Conservation (phyloP, 2,888 invertebrate species). For the Heliconius cydno region DNA sequence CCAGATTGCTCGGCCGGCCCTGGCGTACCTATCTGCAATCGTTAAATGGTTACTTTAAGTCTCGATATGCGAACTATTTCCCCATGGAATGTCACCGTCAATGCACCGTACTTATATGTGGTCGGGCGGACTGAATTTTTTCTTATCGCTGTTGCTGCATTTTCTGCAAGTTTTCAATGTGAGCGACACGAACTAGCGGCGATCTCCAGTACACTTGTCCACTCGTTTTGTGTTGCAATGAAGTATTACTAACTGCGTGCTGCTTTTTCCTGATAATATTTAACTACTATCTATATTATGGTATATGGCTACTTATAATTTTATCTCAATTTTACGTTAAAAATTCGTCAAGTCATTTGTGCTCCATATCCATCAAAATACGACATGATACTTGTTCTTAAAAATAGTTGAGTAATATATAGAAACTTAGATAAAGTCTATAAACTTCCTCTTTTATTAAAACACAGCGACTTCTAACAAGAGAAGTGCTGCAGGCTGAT, state of each 20-base stretch:
- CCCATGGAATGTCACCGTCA: slow-evolving; percentile 79
- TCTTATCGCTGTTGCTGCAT: slow-evolving; percentile 82
- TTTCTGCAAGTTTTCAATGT: slow-evolving; percentile 81
- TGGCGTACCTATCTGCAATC: slow-evolving; percentile 81
- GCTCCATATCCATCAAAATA: no score
- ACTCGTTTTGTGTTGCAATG: slow-evolving; percentile 53
- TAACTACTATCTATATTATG: not conserved
- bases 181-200: slow-evolving; percentile 61
- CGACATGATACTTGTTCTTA: not conserved
- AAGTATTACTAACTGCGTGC: slow-evolving; percentile 25
- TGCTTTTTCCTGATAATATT: not conserved
- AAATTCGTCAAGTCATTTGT: not conserved
- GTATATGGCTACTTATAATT: not conserved
- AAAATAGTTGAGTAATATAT: not conserved
- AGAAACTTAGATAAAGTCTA: not conserved
- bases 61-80: slow-evolving; percentile 79
- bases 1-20: slow-evolving; percentile 80
- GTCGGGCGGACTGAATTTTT: slow-evolving; percentile 79
- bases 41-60: slow-evolving; percentile 82
- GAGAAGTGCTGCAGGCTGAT: not conserved
- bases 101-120: slow-evolving; percentile 78
- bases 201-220: slow-evolving; percentile 56
- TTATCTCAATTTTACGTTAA: not conserved
- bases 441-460: not conserved
- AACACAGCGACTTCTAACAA: not conserved